A percentile compares a stretch with the other conserved stretches of the same genome.
Evolutionary conservation across 2,888 invertebrate species (phyloP).

Genomic region (Drosophila suboccidentalis): DNA sequence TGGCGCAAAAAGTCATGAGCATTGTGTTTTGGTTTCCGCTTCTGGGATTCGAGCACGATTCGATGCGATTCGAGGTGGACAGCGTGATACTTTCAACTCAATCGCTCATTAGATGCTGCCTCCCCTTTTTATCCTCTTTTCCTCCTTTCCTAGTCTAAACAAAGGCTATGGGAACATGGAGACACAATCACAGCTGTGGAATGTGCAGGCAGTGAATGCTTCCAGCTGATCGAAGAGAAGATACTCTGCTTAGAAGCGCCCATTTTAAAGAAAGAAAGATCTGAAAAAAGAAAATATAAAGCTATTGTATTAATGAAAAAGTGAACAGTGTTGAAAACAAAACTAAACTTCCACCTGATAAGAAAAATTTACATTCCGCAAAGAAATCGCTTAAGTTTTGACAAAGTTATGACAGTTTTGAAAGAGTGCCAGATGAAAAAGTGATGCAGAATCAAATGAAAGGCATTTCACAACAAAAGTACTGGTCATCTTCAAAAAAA

Average conservation of each 20-base stretch:
- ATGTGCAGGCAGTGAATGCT: slow-evolving; percentile 7
- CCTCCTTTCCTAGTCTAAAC: not conserved
- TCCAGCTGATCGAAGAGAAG: not conserved
- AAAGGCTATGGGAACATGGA: slow-evolving; percentile 35
- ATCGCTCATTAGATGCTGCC: slow-evolving; percentile 46
- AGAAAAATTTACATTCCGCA: too few relatives aligned
- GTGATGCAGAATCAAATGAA: not conserved
- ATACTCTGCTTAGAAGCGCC: not conserved
- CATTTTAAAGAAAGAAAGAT: not conserved
- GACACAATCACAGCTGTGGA: slow-evolving; percentile 4
- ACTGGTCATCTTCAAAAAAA: too few relatives aligned
- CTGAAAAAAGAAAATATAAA: too few relatives aligned
- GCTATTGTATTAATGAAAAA: too few relatives aligned
- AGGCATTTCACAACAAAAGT: too few relatives aligned
- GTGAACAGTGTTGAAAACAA: too few relatives aligned
- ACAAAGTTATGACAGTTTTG: not conserved
- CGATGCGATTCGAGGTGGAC: slow-evolving; percentile 41
- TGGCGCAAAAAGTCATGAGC: slow-evolving; percentile 65
- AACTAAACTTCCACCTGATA: too few relatives aligned
- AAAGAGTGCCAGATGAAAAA: not conserved
- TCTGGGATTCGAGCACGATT: slow-evolving; percentile 48
- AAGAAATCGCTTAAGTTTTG: not conserved
- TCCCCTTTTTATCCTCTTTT: not conserved
- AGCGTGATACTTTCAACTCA: slow-evolving; percentile 42
- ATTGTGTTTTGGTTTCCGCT: slow-evolving; percentile 66